phyloP scores from a whole-genome alignment of 2,797 vertebrate species.

The Melopsittacus undulatus region DNA sequence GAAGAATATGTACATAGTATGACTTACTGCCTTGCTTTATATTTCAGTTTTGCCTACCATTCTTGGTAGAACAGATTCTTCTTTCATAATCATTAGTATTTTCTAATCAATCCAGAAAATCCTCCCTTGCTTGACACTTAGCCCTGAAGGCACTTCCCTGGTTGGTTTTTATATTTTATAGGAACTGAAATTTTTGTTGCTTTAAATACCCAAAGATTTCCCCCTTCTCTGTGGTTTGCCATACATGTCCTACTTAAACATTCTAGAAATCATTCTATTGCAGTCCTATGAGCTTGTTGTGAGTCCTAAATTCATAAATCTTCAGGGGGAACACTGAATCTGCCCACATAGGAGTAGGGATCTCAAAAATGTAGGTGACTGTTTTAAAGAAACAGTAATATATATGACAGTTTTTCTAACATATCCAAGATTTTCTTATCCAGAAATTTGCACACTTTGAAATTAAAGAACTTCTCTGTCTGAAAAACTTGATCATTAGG shows the following conservation, averaged over 20 bases:
- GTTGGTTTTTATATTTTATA: neutral
- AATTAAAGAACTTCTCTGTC: neutral
- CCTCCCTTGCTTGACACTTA: neutral
- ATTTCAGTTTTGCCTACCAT: neutral
- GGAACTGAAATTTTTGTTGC: neutral
- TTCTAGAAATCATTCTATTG: neutral
- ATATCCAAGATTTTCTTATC: neutral
- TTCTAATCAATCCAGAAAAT: neutral
- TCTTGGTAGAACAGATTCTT: neutral
- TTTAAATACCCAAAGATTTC: neutral
- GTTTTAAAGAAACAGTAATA: neutral
- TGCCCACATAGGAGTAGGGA: neutral
- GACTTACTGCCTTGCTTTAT: neutral
- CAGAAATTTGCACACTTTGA: neutral
- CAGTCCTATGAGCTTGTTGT: neutral
- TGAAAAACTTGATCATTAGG: neutral
- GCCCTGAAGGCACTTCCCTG: neutral
- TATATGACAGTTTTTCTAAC: neutral
- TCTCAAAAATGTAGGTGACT: neutral
- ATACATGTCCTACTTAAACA: neutral
- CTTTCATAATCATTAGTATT: neutral
- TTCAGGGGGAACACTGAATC: neutral
- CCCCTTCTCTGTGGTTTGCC: neutral
- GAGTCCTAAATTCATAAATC: neutral
- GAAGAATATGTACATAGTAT: neutral